phyloP scores from a whole-genome alignment of 2,888 invertebrate species.

The Trilocha varians region DNA sequence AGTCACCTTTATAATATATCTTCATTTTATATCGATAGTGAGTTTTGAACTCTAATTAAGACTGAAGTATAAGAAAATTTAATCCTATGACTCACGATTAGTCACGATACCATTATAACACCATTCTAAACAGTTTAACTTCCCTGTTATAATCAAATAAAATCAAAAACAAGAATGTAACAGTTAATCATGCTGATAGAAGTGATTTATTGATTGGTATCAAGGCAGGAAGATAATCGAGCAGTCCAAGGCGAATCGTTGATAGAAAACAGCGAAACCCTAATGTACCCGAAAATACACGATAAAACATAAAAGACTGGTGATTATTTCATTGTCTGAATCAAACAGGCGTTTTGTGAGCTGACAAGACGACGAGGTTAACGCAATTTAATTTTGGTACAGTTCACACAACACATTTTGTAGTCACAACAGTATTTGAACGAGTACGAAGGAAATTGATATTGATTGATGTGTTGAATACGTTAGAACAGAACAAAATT shows the following conservation, averaged over 20 bases:
- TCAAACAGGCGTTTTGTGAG: conserved; percentile 5
- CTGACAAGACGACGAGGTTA: conserved; percentile 8
- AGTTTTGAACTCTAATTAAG: no score
- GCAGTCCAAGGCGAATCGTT: conserved; percentile 24
- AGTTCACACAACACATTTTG: conserved; percentile 2
- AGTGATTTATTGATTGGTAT: conserved; percentile 10
- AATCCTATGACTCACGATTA: no score
- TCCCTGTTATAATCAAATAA: neutral
- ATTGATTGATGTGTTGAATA: conserved; percentile 4
- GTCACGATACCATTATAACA: no score
- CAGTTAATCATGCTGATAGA: conserved; percentile 1
- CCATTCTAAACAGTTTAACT: no score
- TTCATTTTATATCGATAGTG: no score
- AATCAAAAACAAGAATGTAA: neutral
- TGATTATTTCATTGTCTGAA: conserved; percentile 34
- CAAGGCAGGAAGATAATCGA: conserved; percentile 24
- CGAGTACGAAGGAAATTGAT: conserved; percentile 1
- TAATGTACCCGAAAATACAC: conserved; percentile 27
- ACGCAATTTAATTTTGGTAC: conserved; percentile 5
- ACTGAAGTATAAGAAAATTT: no score
- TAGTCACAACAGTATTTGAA: conserved; percentile 3
- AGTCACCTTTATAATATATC: no score
- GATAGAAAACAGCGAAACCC: conserved; percentile 30
- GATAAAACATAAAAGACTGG: conserved; percentile 20
- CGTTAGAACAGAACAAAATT: neutral